Evolutionary conservation across 2,888 invertebrate genomes (phyloP), one percentile per base, ranked within the genome.

Genomic region (Dromius quadrimaculatus): DNA sequence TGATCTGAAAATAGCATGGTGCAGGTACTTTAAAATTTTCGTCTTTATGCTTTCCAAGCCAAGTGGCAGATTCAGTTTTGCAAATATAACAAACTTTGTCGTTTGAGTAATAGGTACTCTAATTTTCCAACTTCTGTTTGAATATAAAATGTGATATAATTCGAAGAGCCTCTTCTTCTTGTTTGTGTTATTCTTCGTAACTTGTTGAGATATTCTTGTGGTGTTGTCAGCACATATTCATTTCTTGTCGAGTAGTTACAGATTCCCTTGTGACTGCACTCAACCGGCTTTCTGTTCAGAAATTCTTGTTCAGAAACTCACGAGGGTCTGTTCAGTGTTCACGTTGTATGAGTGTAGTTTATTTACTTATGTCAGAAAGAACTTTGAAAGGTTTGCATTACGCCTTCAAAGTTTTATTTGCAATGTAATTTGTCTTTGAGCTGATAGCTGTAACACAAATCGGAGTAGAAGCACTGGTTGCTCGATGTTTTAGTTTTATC

Each of bases 331-430:
- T 28, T 15, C 50, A 15, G 28, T 54, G 32, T 28, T 15, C 50
- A 15, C 23, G 28, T 54, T 54, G 13, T 54, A 54, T 54, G 32
- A 54, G 28, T 54, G 50, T 54, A 54, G 23, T 28, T 54, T 36
- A 59, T 59, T 59, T 59, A 59, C 36, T 59, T 59, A 59, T 59
- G 59, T 59, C 36, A 19, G 59, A 34, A 59, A 54, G 50, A 54
- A 54, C 50, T 54, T 17, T 54, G 50, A 54, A 54, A 54, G 50
- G 50, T 54, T 54, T 54, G 50, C 50, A 54, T 54, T 54, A 54
- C 50, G 50, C 28, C 50, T 54, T 54, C 50, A 54, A 54, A 54
- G 50, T 54, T 54, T 54, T 54, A 54, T 54, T 54, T 54, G 50
- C 50, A 54, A 28, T 54, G 50, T 28, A 54, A 54, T 54, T 54